Evolutionary conservation across 2,888 invertebrate genomes (phyloP).

Genomic region (Blera fallax): DNA sequence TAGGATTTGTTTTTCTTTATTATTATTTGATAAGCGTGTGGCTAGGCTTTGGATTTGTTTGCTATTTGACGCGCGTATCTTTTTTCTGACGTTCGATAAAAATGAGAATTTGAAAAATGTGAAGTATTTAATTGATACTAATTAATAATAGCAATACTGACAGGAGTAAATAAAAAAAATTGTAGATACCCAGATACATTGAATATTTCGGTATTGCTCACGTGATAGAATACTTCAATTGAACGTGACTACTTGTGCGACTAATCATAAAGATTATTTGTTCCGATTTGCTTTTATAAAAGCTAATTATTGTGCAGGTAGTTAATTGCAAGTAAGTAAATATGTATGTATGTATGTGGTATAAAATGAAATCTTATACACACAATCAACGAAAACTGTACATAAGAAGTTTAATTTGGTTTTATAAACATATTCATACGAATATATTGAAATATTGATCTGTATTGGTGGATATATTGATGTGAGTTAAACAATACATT

Average conservation of each 20-base stretch:
- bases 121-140: conserved; percentile 30
- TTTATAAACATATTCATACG: too few relatives aligned
- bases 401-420: too few relatives aligned
- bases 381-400: too few relatives aligned
- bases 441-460: too few relatives aligned
- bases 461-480: too few relatives aligned
- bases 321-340: too few relatives aligned
- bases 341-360: too few relatives aligned
- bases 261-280: too few relatives aligned
- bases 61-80: conserved; percentile 34
- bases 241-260: neutral
- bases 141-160: neutral
- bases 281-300: too few relatives aligned
- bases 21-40: conserved; percentile 29
- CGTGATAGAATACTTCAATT: neutral
- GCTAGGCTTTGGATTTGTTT: conserved; percentile 1
- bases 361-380: too few relatives aligned
- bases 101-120: conserved; percentile 15
- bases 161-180: neutral
- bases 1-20: neutral
- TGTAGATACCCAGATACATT: neutral
- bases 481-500: too few relatives aligned
- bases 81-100: neutral
- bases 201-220: neutral
- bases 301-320: too few relatives aligned